These are phyloP conservation scores for Calypte anna DNA, from an alignment of 2,113 vertebrate species.

Conservation along the genomic window DNA sequence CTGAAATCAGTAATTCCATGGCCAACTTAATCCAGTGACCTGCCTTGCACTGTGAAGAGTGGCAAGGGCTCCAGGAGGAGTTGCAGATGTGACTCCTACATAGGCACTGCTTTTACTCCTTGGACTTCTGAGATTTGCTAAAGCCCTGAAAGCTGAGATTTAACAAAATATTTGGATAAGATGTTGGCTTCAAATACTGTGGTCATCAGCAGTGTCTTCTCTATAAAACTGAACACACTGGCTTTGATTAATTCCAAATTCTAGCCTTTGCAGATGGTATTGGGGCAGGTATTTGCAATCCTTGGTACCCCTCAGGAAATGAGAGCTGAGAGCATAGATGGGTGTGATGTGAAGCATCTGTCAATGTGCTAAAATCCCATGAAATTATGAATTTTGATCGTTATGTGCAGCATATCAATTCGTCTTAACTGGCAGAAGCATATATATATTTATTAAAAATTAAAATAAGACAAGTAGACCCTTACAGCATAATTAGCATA, in stretches of 20 bases:
- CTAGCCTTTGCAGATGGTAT: not conserved
- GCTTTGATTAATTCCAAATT: not conserved
- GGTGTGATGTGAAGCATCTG: not conserved
- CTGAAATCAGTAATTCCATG: not conserved
- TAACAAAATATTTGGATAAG: not conserved
- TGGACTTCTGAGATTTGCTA: not conserved
- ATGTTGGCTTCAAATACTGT: not conserved
- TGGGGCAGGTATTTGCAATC: not conserved
- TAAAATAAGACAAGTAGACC: not conserved
- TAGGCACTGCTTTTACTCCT: not conserved
- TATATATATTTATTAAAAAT: not conserved
- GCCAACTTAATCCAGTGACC: not conserved
- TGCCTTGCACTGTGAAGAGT: not conserved
- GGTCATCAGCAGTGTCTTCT: not conserved
- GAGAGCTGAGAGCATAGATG: not conserved
- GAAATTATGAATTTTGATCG: not conserved
- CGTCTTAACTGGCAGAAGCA: not conserved
- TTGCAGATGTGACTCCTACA: not conserved
- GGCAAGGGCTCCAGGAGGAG: not conserved
- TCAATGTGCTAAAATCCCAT: not conserved
- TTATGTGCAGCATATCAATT: not conserved
- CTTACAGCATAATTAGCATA: not conserved
- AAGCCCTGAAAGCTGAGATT: not conserved
- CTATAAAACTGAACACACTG: rapidly evolving
- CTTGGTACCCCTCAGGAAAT: not conserved